These are phyloP conservation scores for Athripsodes cinereus DNA, from an alignment of 2,888 invertebrate genomes.

Conservation along the genomic window DNA sequence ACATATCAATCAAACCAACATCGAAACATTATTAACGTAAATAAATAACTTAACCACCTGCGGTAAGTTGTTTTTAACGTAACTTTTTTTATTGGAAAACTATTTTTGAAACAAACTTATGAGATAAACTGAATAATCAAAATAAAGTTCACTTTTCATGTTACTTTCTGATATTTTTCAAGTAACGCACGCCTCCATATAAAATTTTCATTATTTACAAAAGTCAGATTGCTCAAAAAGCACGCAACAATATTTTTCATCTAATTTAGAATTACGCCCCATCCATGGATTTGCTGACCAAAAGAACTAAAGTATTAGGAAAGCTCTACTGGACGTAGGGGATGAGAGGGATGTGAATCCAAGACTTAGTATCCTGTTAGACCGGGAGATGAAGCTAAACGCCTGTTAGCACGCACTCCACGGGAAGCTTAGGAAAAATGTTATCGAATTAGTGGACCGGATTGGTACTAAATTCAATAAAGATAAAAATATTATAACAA, in stretches of 20 bases:
- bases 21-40: too few species aligned
- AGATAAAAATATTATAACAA: not conserved
- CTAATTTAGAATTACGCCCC: not conserved
- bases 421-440: not conserved
- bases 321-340: not conserved
- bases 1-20: too few species aligned
- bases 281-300: conserved; percentile 6
- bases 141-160: too few species aligned
- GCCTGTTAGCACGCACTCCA: conserved; percentile 51
- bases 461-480: not conserved
- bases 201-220: too few species aligned
- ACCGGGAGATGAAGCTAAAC: conserved; percentile 40
- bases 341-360: not conserved
- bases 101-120: too few species aligned
- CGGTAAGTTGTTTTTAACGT: too few species aligned
- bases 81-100: too few species aligned
- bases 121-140: too few species aligned
- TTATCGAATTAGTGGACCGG: not conserved
- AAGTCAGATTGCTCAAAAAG: not conserved
- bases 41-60: too few species aligned
- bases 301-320: conserved; percentile 1
- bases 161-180: not conserved
- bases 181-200: too few species aligned
- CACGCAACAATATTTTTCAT: not conserved
- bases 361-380: conserved; percentile 1